Percentiles rank a stretch among this genome's conserved stretches.
phyloP scores from a whole-genome alignment of 1,140 invertebrate species.

The Drosophila teissieri region DNA sequence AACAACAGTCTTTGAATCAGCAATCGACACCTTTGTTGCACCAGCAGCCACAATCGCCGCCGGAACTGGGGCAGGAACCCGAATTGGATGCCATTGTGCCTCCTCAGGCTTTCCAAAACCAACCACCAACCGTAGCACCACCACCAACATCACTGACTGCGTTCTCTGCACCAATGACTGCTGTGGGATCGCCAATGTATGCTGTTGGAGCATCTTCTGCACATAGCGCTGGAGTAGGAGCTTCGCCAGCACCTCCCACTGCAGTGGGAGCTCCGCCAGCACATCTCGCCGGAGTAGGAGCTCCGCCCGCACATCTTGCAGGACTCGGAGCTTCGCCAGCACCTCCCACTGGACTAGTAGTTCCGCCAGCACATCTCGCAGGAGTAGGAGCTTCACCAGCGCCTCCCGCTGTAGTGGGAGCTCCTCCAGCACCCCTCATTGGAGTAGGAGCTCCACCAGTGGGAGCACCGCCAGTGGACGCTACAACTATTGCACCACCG shows the following conservation, averaged over 20 bases:
- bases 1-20: slow-evolving; percentile 3
- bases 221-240: background rate
- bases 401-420: background rate
- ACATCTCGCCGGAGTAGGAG: background rate
- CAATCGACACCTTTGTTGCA: slow-evolving; percentile 13
- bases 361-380: slow-evolving; percentile 9
- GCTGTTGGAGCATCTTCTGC: slow-evolving; percentile 9
- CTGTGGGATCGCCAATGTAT: slow-evolving; percentile 1
- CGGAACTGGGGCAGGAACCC: slow-evolving; percentile 35
- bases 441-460: slow-evolving; percentile 16
- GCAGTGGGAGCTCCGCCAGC: slow-evolving; percentile 15
- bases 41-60: slow-evolving; percentile 22
- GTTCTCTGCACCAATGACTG: background rate
- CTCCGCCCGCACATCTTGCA: background rate
- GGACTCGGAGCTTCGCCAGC: background rate
- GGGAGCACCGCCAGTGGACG: slow-evolving; percentile 2
- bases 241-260: slow-evolving; percentile 4
- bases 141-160: slow-evolving; percentile 4
- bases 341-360: background rate
- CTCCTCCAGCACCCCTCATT: slow-evolving; percentile 9
- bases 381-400: slow-evolving; percentile 14
- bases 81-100: slow-evolving; percentile 71
- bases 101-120: slow-evolving; percentile 77
- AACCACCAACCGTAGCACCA: slow-evolving; percentile 28
- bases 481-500: slow-evolving; percentile 18